Base-by-base conservation (phyloP, 64 coral and sea anemone genomes). In the Porites australiensis region DNA sequence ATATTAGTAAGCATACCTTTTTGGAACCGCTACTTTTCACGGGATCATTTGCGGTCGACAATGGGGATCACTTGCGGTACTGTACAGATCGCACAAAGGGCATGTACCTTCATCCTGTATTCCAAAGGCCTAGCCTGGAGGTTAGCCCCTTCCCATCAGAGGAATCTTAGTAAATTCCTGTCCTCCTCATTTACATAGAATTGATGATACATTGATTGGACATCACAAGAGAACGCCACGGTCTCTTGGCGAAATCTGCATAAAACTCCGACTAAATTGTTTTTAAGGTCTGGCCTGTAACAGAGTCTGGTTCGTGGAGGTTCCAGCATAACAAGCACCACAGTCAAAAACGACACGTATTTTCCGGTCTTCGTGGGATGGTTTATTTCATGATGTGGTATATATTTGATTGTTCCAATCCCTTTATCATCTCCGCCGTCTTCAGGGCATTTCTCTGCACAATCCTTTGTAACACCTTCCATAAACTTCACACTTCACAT, bases 331-430 rank as follows among this genome's bases (percentile, higher is more conserved):
- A 51, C 61, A 15, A 5, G 70, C 70, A 88, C 70, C 74, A 21
- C 86, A 88, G 12, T 88, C 53, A 46, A 88, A 89, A 10, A 89
- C 87, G 14, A 78, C 18, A 8, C 87, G 54, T 45, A 89, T 89
- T 78, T 89, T 89, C 61, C 22, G 14, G 70, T 46, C 16, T 86
- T 86, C 11, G 71, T 46, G 9, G 44, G 46, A 54, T 86, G 48
- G 44, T 86, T 71, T 13, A 86, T 65, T 6, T 65, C 83, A 53
- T 86, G 85, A 59, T 88, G 49, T 8, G 86, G 51, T 45, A 88
- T 75, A 51, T 75, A 88, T 50, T 59, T 74, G 3, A 75, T 10
- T 50, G n/a, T 74, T 7, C 70, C 70, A 2, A 18, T 6, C 4
- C 69, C 27, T 37, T 37, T 37, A 37, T 37, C 27, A 37, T 37